Conservation (phyloP, 2,113 vertebrate species). For the Halcyon malimbica region DNA sequence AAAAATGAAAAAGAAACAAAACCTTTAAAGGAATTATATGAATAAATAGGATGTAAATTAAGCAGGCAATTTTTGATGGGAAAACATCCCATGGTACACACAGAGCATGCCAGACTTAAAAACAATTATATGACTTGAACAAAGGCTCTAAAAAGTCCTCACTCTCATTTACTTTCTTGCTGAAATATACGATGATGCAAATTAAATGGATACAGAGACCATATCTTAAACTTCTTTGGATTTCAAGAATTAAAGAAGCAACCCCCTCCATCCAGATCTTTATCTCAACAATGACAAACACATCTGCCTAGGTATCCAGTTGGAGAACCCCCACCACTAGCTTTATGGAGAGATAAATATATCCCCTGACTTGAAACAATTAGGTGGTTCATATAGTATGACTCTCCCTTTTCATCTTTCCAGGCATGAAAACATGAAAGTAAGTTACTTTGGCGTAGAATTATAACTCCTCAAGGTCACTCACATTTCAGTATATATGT, state of each 20-base stretch:
- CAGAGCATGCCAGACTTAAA: neutral
- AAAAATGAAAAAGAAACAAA: too few species aligned
- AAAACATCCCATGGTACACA: neutral
- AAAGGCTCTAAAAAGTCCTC: neutral
- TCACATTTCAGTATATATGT: neutral
- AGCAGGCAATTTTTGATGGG: neutral
- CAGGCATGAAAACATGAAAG: neutral
- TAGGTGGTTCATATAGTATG: neutral
- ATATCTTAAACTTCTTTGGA: neutral
- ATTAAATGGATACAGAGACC: neutral
- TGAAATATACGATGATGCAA: neutral
- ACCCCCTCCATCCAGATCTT: neutral
- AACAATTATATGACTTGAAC: neutral
- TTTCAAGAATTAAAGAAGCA: neutral
- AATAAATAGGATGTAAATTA: neutral
- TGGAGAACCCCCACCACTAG: accelerated
- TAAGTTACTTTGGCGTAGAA: neutral
- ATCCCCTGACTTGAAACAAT: accelerated
- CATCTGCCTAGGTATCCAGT: accelerated
- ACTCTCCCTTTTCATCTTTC: neutral
- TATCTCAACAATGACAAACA: neutral
- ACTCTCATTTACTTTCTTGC: neutral
- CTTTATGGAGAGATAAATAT: neutral
- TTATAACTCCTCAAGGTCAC: neutral
- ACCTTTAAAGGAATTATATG: neutral